Evolutionary conservation across 2,113 vertebrate genomes (phyloP).

Genomic region (Xiphophorus hellerii): DNA sequence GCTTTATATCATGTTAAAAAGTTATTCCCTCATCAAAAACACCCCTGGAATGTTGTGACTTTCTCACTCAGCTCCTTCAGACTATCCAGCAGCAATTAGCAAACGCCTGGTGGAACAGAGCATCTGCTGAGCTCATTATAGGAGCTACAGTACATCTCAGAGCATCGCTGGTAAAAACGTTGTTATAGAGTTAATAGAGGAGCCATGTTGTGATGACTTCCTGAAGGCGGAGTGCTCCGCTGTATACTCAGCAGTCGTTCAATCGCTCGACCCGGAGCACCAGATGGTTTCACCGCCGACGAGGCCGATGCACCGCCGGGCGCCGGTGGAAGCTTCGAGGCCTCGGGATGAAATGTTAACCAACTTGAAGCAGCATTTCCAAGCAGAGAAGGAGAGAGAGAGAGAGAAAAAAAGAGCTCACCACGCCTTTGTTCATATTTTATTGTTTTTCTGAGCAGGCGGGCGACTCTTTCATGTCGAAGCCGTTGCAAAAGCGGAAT

Average conservation of each 20-base stretch:
- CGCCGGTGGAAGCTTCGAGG: constrained; percentile 26
- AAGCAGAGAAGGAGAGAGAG: too few relatives aligned
- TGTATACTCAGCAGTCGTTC: constrained; percentile 53
- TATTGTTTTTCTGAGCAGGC: constrained; percentile 12
- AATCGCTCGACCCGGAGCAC: constrained; percentile 40
- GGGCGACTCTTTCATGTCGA: constrained; percentile 6
- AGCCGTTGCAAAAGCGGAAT: constrained; percentile 15
- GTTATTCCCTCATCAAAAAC: too few relatives aligned
- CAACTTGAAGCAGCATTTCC: constrained; percentile 26
- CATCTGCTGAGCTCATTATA: too few relatives aligned
- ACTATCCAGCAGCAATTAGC: too few relatives aligned
- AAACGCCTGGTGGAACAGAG: too few relatives aligned
- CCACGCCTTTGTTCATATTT: constrained; percentile 2
- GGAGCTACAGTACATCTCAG: too few relatives aligned
- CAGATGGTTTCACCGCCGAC: constrained; percentile 62
- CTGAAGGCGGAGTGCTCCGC: constrained; percentile 21
- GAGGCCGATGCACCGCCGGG: constrained; percentile 20
- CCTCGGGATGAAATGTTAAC: constrained; percentile 11
- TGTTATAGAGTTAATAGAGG: too few relatives aligned
- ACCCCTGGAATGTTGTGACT: too few relatives aligned
- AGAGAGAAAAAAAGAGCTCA: not conserved
- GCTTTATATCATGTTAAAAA: too few relatives aligned
- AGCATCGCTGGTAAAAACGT: too few relatives aligned
- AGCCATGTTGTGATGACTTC: too few relatives aligned
- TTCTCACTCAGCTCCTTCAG: too few relatives aligned